Evolutionary conservation across 2,113 vertebrate species (phyloP).

Genomic region (Tylochromis polylepis): DNA sequence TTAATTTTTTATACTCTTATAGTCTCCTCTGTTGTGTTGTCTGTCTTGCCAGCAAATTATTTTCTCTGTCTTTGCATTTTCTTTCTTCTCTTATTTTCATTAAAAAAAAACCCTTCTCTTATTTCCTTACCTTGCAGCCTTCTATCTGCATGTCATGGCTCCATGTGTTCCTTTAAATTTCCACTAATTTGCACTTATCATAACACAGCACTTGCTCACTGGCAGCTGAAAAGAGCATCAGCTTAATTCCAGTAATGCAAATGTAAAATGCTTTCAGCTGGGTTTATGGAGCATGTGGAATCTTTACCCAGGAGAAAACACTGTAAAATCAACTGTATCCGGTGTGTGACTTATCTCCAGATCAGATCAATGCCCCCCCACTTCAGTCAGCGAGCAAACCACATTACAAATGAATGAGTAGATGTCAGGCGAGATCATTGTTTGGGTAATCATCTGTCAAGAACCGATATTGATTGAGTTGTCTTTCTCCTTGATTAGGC

Average conservation of each 20-base stretch:
- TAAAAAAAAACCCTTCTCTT: too few relatives aligned
- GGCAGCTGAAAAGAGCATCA: not conserved
- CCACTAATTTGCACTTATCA: not conserved
- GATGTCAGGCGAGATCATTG: constrained; percentile 35
- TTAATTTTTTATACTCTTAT: not conserved
- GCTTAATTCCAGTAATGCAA: constrained; percentile 15
- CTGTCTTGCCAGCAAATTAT: not conserved
- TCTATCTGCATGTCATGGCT: not conserved
- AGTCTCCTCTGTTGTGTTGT: not conserved
- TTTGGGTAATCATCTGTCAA: constrained; percentile 42
- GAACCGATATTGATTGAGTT: constrained; percentile 58
- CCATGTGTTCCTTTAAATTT: not conserved
- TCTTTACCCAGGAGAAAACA: constrained; percentile 7
- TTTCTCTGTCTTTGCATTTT: not conserved
- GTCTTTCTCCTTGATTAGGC: constrained; percentile 53
- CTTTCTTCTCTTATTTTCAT: not conserved
- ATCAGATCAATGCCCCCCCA: not conserved
- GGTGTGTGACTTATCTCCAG: constrained; percentile 6
- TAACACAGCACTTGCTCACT: not conserved
- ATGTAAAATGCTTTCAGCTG: not conserved
- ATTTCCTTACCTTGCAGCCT: not conserved
- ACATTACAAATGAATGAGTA: constrained; percentile 44
- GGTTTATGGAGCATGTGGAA: not conserved
- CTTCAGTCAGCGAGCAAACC: constrained; percentile 23
- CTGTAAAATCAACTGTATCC: constrained; percentile 15